phyloP scores from a whole-genome alignment of 1,140 invertebrate species.

The Diorhabda sublineata region DNA sequence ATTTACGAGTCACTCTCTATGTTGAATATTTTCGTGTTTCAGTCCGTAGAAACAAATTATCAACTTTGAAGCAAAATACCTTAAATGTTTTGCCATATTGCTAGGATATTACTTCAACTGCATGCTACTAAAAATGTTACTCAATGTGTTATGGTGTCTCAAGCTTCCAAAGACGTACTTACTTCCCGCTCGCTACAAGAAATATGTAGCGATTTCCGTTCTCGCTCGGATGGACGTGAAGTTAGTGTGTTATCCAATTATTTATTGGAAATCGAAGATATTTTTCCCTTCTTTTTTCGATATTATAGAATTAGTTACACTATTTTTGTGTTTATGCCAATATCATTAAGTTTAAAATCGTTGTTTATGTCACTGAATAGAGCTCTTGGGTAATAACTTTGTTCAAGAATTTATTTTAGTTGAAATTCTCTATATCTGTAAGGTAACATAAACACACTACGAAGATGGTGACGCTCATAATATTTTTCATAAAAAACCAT shows the following conservation, averaged over 20 bases:
- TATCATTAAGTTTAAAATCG: not conserved
- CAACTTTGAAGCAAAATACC: too few relatives aligned
- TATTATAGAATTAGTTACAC: not conserved
- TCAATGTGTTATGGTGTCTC: not conserved
- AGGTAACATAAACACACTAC: too few relatives aligned
- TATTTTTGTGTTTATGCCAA: not conserved
- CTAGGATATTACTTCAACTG: not conserved
- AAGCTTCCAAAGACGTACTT: not conserved
- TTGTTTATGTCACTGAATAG: too few relatives aligned
- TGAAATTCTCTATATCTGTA: too few relatives aligned
- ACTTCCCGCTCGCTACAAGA: not conserved
- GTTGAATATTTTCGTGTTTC: too few relatives aligned
- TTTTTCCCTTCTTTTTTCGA: not conserved
- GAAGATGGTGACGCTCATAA: too few relatives aligned
- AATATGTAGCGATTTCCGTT: not conserved
- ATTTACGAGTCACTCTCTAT: too few relatives aligned
- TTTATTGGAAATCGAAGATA: slow-evolving; percentile 1
- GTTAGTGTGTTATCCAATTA: slow-evolving; percentile 1
- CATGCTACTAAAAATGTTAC: not conserved
- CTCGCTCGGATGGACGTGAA: not conserved
- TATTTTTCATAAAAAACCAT: too few relatives aligned
- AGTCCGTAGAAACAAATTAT: too few relatives aligned
- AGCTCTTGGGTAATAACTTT: too few relatives aligned
- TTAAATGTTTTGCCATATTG: too few relatives aligned
- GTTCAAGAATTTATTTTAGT: too few relatives aligned